A percentile compares a stretch with the other conserved stretches of the same genome.
Conservation (phyloP, 2,113 vertebrate species). For the Neogobius melanostomus region DNA sequence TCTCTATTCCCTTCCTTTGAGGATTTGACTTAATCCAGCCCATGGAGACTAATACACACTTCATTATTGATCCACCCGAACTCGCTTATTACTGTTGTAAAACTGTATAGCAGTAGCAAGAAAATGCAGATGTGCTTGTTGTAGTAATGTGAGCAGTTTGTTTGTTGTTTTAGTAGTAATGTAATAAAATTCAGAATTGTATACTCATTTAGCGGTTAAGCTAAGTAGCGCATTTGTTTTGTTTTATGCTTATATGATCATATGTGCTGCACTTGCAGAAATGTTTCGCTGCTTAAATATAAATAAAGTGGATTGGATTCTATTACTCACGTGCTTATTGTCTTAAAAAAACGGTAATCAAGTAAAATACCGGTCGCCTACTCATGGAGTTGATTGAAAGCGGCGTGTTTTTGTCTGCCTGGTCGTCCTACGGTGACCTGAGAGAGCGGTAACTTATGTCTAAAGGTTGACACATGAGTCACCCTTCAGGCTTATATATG, state of each 20-base stretch:
- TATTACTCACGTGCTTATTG: no score
- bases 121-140: not conserved
- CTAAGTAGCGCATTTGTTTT: no score
- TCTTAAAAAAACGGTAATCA: no score
- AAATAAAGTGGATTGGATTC: no score
- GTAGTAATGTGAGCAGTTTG: no score
- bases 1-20: conserved; percentile 17
- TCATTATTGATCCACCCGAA: conserved; percentile 46
- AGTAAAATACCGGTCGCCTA: not conserved
- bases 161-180: no score
- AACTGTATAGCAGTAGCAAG: not conserved
- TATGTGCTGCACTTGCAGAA: no score
- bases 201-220: no score
- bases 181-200: no score
- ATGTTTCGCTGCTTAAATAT: no score
- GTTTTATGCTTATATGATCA: no score
- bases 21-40: conserved; percentile 32
- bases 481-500: no score
- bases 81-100: conserved; percentile 27
- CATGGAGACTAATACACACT: conserved; percentile 34
- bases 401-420: not conserved
- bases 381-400: conserved; percentile 21
- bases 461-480: conserved; percentile 2
- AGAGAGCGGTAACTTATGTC: conserved; percentile 26
- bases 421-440: conserved; percentile 10